Conservation (phyloP, 1,140 invertebrate species). For the Monomorium pharaonis region DNA sequence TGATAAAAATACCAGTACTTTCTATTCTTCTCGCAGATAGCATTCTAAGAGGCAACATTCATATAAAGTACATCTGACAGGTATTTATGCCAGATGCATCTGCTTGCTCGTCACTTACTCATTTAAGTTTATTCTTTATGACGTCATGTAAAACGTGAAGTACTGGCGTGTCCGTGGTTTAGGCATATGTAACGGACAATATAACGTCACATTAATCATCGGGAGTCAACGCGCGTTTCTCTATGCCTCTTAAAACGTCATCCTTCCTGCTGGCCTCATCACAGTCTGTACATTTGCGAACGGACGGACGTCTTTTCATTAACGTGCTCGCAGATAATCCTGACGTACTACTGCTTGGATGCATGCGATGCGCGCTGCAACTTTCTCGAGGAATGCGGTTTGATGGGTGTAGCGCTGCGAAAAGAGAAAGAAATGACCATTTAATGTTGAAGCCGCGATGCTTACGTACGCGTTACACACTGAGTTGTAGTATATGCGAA, state of each 20-base stretch:
- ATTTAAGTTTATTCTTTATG: conserved; percentile 52
- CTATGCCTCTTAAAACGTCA: conserved; percentile 44
- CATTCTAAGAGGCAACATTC: neutral
- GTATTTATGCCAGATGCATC: conserved; percentile 4
- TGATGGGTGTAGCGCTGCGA: conserved; percentile 52
- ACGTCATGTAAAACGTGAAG: conserved; percentile 33
- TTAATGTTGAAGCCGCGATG: conserved; percentile 42
- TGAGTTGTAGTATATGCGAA: conserved; percentile 32
- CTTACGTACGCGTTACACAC: conserved; percentile 20
- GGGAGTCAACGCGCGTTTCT: conserved; percentile 50
- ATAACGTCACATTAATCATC: conserved; percentile 58
- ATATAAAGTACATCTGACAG: conserved; percentile 2
- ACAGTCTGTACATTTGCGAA: conserved; percentile 26
- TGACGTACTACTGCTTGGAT: conserved; percentile 24
- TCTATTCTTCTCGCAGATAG: neutral
- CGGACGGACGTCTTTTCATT: conserved; percentile 53
- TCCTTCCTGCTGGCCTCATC: conserved; percentile 18
- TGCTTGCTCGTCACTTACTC: conserved; percentile 14
- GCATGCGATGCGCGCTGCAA: conserved; percentile 36
- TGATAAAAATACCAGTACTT: neutral
- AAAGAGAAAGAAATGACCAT: conserved; percentile 55
- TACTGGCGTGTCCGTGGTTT: conserved; percentile 16
- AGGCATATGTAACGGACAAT: conserved; percentile 43
- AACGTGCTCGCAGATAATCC: conserved; percentile 57
- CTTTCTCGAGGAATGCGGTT: conserved; percentile 53